Percentiles rank a stretch among this genome's conserved stretches.
Evolutionary conservation across 2,797 vertebrate species (phyloP).

Genomic region (Steatocranus sp.): DNA sequence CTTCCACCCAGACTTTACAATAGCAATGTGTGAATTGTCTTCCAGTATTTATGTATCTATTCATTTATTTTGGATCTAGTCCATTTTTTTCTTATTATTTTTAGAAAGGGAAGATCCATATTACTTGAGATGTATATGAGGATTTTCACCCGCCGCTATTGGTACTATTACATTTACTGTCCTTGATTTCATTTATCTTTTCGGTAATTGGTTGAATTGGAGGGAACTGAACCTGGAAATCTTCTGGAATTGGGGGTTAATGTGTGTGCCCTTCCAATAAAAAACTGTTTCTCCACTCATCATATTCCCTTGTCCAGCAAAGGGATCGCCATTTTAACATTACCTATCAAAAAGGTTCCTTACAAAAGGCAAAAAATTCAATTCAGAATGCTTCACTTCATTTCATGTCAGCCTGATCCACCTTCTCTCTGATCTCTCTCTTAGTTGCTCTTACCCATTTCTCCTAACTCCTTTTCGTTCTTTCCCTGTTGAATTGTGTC

Average conservation of each 20-base stretch:
- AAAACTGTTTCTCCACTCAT: background rate
- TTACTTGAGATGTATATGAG: background rate
- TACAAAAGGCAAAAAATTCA: conserved; percentile 15
- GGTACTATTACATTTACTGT: background rate
- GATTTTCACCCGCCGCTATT: background rate
- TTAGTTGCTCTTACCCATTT: background rate
- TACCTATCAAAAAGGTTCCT: background rate
- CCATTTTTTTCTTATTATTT: background rate
- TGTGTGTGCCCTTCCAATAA: background rate
- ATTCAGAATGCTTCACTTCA: conserved; percentile 11
- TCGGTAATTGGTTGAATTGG: background rate
- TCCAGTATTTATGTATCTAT: background rate
- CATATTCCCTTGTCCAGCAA: background rate
- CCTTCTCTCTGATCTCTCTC: background rate
- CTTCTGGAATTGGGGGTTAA: background rate
- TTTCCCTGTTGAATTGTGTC: background rate
- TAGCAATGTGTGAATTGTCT: background rate
- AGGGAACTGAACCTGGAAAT: background rate
- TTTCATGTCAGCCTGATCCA: conserved; percentile 16
- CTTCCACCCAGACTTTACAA: conserved; percentile 10
- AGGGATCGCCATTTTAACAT: background rate
- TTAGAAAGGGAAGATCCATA: background rate
- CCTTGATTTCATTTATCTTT: background rate
- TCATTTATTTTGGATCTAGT: background rate
- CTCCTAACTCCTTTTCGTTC: background rate